These are phyloP conservation scores for Ceratina australensis DNA, from an alignment of 1,140 invertebrate genomes.

Conservation along the genomic window DNA sequence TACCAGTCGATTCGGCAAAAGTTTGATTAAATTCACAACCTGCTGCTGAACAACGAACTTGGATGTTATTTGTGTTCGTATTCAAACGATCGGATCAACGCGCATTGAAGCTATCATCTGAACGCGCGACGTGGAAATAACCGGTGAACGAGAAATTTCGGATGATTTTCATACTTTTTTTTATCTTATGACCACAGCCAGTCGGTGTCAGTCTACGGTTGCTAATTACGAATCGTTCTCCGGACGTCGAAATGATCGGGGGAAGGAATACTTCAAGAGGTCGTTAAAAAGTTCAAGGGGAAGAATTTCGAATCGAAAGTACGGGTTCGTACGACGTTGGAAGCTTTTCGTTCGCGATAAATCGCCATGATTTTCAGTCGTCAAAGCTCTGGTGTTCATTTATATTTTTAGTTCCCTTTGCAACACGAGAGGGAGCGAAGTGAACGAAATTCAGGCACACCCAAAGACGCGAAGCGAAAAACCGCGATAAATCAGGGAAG, in stretches of 20 bases:
- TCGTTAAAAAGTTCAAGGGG: neutral
- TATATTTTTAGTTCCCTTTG: neutral
- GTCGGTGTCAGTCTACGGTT: constrained; percentile 2
- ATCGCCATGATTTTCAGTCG: neutral
- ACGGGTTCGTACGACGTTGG: neutral
- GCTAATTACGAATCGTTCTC: neutral
- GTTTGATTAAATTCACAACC: constrained; percentile 20
- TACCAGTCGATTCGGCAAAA: neutral
- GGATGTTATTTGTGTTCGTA: too few relatives aligned
- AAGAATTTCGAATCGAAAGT: neutral
- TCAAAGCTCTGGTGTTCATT: neutral
- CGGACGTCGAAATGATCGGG: neutral
- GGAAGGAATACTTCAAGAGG: neutral
- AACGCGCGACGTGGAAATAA: neutral
- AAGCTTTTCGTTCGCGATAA: neutral
- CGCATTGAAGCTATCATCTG: too few relatives aligned
- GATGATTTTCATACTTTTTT: neutral
- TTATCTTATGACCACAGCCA: neutral
- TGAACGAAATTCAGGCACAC: neutral
- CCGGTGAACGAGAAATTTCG: neutral
- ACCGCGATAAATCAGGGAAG: constrained; percentile 9
- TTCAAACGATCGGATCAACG: constrained; percentile 3
- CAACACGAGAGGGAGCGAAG: neutral
- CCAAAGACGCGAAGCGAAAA: constrained; percentile 7
- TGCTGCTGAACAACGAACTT: neutral